These are phyloP conservation scores for Drosophila siamana DNA, from an alignment of 2,888 invertebrate genomes.

Conservation along the genomic window DNA sequence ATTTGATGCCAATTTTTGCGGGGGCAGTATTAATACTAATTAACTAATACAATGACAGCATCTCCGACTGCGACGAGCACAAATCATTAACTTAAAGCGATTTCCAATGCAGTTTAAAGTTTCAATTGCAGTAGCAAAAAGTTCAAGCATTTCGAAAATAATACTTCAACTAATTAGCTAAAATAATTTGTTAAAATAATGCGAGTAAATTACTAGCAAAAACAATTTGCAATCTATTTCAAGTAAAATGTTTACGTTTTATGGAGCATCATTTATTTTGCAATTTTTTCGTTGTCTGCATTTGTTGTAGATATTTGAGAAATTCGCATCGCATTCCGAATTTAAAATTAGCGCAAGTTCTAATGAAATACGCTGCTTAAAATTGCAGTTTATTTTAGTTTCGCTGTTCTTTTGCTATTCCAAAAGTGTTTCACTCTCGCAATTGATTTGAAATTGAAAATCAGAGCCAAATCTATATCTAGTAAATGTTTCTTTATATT, in stretches of 20 bases:
- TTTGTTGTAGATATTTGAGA: neutral
- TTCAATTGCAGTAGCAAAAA: neutral
- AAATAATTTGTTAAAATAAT: neutral
- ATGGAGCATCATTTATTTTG: neutral
- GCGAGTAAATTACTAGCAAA: neutral
- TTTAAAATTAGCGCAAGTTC: neutral
- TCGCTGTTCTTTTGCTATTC: neutral
- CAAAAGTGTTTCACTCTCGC: neutral
- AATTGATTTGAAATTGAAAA: neutral
- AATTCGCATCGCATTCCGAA: neutral
- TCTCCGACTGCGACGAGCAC: neutral
- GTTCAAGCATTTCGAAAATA: neutral
- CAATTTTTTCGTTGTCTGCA: neutral
- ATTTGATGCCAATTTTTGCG: conserved; percentile 3
- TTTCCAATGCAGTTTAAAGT: neutral
- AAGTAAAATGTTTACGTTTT: neutral
- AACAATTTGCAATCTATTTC: conserved; percentile 1
- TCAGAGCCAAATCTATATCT: neutral
- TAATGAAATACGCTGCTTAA: neutral
- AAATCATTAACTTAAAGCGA: conserved; percentile 12
- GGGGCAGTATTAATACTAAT: conserved; percentile 9
- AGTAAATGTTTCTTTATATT: too few relatives aligned
- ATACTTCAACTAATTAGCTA: neutral
- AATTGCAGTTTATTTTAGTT: neutral
- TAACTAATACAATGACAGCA: neutral